These are phyloP conservation scores for Lucilia sericata DNA, from an alignment of 1,140 invertebrate genomes.

Conservation along the genomic window DNA sequence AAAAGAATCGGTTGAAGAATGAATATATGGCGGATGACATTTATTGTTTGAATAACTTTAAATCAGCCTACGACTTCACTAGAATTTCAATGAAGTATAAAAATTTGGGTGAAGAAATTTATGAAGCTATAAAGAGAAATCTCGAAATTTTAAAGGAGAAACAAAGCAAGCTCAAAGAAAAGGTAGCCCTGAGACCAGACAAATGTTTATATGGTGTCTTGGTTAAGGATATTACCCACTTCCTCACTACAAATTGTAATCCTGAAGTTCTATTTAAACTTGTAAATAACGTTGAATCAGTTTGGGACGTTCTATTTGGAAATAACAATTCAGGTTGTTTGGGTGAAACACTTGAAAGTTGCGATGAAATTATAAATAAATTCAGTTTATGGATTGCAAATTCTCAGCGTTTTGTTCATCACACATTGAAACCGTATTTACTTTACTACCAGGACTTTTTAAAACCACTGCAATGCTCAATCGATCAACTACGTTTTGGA, in stretches of 20 bases:
- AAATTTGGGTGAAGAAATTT: conserved; percentile 59
- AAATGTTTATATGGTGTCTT: conserved; percentile 71
- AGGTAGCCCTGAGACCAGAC: conserved; percentile 72
- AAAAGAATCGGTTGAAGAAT: conserved; percentile 78
- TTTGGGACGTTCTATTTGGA: conserved; percentile 48
- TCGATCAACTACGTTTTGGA: conserved; percentile 57
- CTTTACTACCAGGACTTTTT: conserved; percentile 64
- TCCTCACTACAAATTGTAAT: conserved; percentile 59
- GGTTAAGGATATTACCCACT: conserved; percentile 62
- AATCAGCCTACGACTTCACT: conserved; percentile 59
- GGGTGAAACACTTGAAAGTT: neutral
- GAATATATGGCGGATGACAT: conserved; percentile 77
- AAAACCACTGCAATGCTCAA: conserved; percentile 59
- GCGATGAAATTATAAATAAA: conserved; percentile 54
- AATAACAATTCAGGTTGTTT: neutral
- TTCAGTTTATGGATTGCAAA: conserved; percentile 64
- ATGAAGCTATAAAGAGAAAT: conserved; percentile 58
- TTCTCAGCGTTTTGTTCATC: conserved; percentile 60
- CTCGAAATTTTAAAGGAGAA: conserved; percentile 58
- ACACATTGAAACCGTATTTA: conserved; percentile 56
- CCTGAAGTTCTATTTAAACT: conserved; percentile 52
- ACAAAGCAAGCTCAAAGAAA: conserved; percentile 66
- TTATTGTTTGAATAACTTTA: conserved; percentile 54
- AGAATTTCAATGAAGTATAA: conserved; percentile 61
- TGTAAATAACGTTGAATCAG: conserved; percentile 45